Evolutionary conservation across 2,888 invertebrate genomes (phyloP), one percentile per base, ranked within the genome.

Genomic region (Pristionchus exspectatus): DNA sequence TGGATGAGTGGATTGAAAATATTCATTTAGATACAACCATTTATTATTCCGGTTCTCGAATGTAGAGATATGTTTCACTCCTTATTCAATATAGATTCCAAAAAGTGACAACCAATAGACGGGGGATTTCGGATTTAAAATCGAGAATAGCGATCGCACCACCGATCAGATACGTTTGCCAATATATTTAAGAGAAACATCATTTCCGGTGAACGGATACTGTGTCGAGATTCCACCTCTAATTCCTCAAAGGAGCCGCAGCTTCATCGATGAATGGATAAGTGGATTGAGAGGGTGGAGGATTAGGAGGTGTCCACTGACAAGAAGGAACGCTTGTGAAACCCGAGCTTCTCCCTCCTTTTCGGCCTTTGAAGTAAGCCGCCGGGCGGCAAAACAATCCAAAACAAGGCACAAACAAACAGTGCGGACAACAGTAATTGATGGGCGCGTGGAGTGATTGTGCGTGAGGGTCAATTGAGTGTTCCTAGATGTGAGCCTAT

Each of bases 321-420:
- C 81, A 50, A 10, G 30, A 21, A 5, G 33, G 44, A 50, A 9
- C 74, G 2, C 81, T 27, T 18, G 14, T n/a, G 81, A n/a, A 81
- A 81, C 50, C 50, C 50, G 50, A 81, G 24, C 81, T 54, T 81
- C 7, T 27, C 27, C 50, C 50, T 81, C 44, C 14, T 81, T n/a
- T 50, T 27, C 18, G n/a, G 1, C 50, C 81, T 50, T 81, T 81
- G 81, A 81, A 21, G 5, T 27, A 44, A 16, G 50, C 50, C 81
- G 81, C 50, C 50, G n/a, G n/a, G 27, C 81, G 81, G 50, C 81
- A 81, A 63, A 63, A 59, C 59, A 59, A 18, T 10, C 59, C 59
- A 74, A 81, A 81, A 81, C 50, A 81, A 77, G 81, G 18, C 9
- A 50, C 27, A 54, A 81, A 81, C 50, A 81, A 81, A 81, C 81